A percentile compares a stretch with the other conserved stretches of the same genome.
These are phyloP conservation scores for Crotalus viridis DNA, from an alignment of 2,113 vertebrate species.

Conservation along the genomic window DNA sequence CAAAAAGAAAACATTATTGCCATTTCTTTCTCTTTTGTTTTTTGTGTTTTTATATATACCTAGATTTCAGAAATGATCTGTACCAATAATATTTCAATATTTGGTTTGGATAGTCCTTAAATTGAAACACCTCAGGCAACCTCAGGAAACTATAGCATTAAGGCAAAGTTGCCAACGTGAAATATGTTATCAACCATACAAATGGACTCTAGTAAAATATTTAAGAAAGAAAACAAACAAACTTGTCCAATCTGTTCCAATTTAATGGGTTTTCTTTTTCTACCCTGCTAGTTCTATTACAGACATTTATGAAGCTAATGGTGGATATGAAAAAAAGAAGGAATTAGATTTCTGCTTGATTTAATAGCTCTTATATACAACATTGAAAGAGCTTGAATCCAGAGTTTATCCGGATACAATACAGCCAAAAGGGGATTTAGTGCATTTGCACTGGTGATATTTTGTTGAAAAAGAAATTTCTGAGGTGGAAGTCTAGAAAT, in stretches of 20 bases:
- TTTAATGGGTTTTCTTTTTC: not conserved
- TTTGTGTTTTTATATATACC: too few relatives aligned
- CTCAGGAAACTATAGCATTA: slow-evolving; percentile 16
- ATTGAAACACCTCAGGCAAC: slow-evolving; percentile 6
- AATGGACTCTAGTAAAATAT: slow-evolving; percentile 27
- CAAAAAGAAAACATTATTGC: not conserved
- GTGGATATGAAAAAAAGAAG: not conserved
- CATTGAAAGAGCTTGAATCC: not conserved
- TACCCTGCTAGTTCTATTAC: not conserved
- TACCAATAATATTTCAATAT: slow-evolving; percentile 32
- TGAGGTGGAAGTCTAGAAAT: not conserved
- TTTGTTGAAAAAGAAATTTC: not conserved
- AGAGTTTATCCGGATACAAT: not conserved
- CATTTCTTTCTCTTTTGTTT: not conserved
- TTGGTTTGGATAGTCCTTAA: slow-evolving; percentile 37
- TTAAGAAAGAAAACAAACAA: not conserved
- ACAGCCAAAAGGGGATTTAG: not conserved
- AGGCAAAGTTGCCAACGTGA: slow-evolving; percentile 21
- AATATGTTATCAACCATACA: slow-evolving; percentile 22
- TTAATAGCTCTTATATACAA: not conserved
- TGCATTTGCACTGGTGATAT: not conserved
- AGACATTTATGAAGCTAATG: slow-evolving; percentile 13
- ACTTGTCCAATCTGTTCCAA: slow-evolving; percentile 19
- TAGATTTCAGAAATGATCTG: not conserved
- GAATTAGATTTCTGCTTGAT: not conserved